Base-by-base conservation (phyloP, 1,140 invertebrate species). In the Kradibia gibbosae region DNA sequence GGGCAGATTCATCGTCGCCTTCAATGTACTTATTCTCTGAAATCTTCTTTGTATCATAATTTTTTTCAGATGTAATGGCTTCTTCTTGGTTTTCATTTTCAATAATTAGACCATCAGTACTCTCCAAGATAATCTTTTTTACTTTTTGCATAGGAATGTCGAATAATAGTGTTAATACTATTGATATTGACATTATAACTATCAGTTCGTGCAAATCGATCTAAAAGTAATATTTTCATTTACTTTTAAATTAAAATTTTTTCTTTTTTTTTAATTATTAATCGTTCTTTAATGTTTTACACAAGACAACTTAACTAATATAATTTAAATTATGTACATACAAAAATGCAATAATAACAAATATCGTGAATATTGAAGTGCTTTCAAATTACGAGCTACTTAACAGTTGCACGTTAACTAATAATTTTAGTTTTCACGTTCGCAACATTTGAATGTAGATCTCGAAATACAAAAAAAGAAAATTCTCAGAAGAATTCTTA, bases 141-240 rank as follows among this genome's bases (percentile, higher is more conserved):
- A 93, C 85, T 79, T 93, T 91, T 86, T 93, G 92, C 85, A 92
- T 91, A 50, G 93, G 93, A 84, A 93, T 87, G 86, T 93, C 92
- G 80, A 93, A 89, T 36, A 93, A 86, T 80, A 93, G 85, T 0
- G 92, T 92, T 36, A 93, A 71, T 22, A 91, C 65, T 22, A 89
- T 72, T 1, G 92, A 92, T 28, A 88, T 84, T 7, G 81, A 67
- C 62, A 91, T 72, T 0, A 92, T 88, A 31, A 82, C 65, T 5
- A 84, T 31, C 31, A 88, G 81, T 86, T 92, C 91, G 28, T 85
- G 74, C n/a, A 84, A 73, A 86, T 91, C 88, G 39, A 92, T 79
- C 91, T 92, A 84, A 45, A 88, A 89, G 84, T 78, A 86, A 76
- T 80, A 50, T 53, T 53, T 53, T 53, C 3, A 10, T 53, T 53